A percentile compares a stretch with the other conserved stretches of the same genome.
These are phyloP conservation scores for Pheosia gnoma DNA, from an alignment of 2,888 invertebrate genomes.

Conservation along the genomic window DNA sequence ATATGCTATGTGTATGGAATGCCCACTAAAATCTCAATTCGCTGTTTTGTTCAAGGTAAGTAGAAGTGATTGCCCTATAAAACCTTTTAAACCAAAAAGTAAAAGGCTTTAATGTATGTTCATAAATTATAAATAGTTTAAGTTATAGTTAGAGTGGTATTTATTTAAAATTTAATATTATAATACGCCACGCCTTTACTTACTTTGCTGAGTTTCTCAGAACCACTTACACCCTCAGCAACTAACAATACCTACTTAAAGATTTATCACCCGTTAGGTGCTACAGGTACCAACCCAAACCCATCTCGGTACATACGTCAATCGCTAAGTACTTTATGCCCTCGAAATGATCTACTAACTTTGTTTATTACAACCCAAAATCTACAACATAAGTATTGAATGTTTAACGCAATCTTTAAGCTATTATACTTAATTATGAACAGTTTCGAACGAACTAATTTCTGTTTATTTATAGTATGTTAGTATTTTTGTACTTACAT, in stretches of 20 bases:
- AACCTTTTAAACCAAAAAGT: too few species aligned
- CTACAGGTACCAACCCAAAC: constrained; percentile 25
- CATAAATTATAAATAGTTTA: too few species aligned
- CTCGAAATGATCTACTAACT: neutral
- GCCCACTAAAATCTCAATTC: too few species aligned
- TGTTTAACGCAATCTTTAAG: too few species aligned
- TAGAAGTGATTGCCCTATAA: too few species aligned
- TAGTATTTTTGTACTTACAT: too few species aligned
- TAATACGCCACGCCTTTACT: neutral
- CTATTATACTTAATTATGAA: too few species aligned
- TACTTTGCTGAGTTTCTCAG: neutral
- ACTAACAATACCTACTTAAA: constrained; percentile 34
- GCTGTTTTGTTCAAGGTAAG: too few species aligned
- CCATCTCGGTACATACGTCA: constrained; percentile 31
- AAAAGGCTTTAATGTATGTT: too few species aligned
- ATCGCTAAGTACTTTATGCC: constrained; percentile 16
- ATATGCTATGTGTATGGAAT: too few species aligned
- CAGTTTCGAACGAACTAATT: too few species aligned
- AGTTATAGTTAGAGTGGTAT: neutral
- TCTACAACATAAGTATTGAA: neutral
- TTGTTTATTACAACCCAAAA: neutral
- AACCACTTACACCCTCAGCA: constrained; percentile 10
- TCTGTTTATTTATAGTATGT: too few species aligned
- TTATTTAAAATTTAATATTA: neutral
- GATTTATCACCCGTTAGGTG: constrained; percentile 39